These are phyloP conservation scores for Syrphus vitripennis DNA, from an alignment of 2,888 invertebrate genomes.

Conservation along the genomic window DNA sequence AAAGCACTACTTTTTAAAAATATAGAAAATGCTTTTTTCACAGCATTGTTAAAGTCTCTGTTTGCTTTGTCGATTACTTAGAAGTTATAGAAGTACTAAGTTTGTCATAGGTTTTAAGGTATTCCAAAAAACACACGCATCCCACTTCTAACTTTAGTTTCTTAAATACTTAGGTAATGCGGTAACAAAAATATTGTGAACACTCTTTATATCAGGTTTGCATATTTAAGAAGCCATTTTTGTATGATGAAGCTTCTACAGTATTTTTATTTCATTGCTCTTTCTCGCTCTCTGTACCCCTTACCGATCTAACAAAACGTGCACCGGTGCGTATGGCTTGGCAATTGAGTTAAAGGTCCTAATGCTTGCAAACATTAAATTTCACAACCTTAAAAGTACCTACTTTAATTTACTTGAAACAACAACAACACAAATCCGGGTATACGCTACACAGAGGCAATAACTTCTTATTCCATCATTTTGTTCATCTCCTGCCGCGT, in stretches of 20 bases:
- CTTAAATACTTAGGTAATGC: background rate
- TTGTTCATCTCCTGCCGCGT: background rate
- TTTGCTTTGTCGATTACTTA: constrained; percentile 2
- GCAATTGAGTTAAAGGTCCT: constrained; percentile 54
- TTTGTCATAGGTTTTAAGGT: constrained; percentile 6
- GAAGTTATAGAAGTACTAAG: constrained; percentile 28
- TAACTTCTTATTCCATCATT: background rate
- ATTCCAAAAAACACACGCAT: background rate
- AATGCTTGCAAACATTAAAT: constrained; percentile 24
- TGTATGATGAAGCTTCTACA: background rate
- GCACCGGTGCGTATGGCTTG: constrained; percentile 45
- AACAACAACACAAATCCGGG: background rate
- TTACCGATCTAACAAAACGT: background rate
- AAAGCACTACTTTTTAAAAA: background rate
- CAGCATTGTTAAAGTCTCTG: background rate
- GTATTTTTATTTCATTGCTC: background rate
- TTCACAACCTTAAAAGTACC: constrained; percentile 1
- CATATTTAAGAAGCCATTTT: constrained; percentile 1
- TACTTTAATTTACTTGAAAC: constrained; percentile 49
- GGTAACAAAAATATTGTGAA: constrained; percentile 37
- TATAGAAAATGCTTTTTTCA: background rate
- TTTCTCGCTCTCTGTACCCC: background rate
- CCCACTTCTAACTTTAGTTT: constrained; percentile 20
- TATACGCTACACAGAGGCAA: background rate
- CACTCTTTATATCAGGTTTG: constrained; percentile 45